Evolutionary conservation across 2,888 invertebrate genomes (phyloP).

Genomic region (Tenthredo livida): DNA sequence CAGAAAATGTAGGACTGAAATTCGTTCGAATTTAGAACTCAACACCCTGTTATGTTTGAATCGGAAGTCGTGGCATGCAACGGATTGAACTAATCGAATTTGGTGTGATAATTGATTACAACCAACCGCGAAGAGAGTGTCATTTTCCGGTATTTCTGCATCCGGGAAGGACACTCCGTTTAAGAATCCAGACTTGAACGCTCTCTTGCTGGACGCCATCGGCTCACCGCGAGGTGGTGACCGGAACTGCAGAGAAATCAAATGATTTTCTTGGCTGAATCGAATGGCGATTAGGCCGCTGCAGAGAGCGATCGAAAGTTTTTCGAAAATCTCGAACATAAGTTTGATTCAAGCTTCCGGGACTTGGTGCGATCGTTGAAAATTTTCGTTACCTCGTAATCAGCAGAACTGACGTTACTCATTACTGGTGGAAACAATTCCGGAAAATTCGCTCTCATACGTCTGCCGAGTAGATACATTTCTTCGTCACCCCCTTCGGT

Average conservation of each 20-base stretch:
- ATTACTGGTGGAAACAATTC: constrained; percentile 78
- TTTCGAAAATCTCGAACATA: background rate
- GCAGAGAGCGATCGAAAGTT: too few relatives aligned
- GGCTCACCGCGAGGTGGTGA: constrained; percentile 82
- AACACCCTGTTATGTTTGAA: background rate
- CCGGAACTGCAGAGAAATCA: constrained; percentile 82
- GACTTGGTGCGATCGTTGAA: background rate
- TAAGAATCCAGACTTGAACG: constrained; percentile 85
- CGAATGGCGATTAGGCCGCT: too few relatives aligned
- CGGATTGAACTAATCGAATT: background rate
- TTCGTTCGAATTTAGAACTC: background rate
- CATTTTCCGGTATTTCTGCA: constrained; percentile 75
- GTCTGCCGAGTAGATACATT: constrained; percentile 84
- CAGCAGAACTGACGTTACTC: constrained; percentile 68
- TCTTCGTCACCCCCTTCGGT: constrained; percentile 83
- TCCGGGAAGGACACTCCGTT: constrained; percentile 77
- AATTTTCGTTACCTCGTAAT: constrained; percentile 66
- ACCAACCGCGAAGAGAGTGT: constrained; percentile 78
- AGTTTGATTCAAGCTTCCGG: background rate
- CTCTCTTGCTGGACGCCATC: constrained; percentile 81
- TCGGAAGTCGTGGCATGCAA: background rate
- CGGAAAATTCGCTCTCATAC: constrained; percentile 84
- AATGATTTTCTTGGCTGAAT: background rate
- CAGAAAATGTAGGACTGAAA: constrained; percentile 77
- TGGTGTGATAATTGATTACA: background rate